Conservation (phyloP, 2,113 vertebrate genomes). For the Cygnus buccinator region DNA sequence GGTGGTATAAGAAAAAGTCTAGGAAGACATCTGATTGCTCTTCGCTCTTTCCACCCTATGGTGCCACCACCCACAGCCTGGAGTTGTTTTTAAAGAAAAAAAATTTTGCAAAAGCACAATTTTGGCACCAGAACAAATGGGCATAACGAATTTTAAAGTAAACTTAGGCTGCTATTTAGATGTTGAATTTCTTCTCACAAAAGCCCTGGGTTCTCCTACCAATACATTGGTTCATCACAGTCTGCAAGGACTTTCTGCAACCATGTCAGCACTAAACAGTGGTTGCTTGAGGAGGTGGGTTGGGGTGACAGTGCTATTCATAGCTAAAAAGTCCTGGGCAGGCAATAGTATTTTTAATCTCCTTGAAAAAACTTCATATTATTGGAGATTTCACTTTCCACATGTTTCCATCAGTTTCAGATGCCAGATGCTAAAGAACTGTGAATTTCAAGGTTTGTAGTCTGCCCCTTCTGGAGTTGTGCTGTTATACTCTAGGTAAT, state of each 20-base stretch:
- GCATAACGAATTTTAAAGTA: neutral
- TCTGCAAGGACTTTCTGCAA: neutral
- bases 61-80: neutral
- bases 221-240: rapidly evolving
- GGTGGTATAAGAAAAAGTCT: neutral
- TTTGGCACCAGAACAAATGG: neutral
- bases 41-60: neutral
- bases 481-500: neutral
- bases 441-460: neutral
- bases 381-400: neutral
- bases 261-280: rapidly evolving
- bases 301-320: neutral
- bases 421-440: neutral
- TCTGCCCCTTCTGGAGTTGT: neutral
- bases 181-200: neutral
- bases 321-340: neutral
- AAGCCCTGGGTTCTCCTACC: neutral
- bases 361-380: neutral
- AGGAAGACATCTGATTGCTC: neutral
- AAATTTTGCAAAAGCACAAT: neutral
- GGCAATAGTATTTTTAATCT: neutral
- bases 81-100: neutral
- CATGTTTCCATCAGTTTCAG: neutral
- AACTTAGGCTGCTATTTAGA: neutral
- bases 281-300: neutral